phyloP scores from a whole-genome alignment of 2,113 vertebrate genomes.

The Pithys albifrons region DNA sequence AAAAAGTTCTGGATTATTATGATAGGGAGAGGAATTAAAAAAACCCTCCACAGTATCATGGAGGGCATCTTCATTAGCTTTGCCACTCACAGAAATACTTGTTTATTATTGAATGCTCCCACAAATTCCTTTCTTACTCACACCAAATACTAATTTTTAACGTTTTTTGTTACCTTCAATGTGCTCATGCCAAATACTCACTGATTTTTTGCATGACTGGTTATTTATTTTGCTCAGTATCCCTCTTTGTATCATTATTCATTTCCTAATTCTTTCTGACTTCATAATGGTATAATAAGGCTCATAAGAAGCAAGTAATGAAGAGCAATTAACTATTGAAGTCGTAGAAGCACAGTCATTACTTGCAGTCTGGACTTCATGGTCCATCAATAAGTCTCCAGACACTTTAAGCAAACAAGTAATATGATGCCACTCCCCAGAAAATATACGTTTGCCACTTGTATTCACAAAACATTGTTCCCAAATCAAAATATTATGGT shows the following conservation, averaged over 20 bases:
- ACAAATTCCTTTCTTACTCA: neutral
- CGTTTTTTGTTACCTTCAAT: neutral
- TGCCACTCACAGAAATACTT: neutral
- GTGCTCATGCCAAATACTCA: neutral
- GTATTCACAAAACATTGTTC: neutral
- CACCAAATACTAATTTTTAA: neutral
- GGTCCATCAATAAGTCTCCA: neutral
- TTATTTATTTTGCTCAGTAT: neutral
- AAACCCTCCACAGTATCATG: neutral
- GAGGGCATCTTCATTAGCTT: neutral
- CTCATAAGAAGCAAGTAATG: conserved; percentile 22
- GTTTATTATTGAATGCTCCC: neutral
- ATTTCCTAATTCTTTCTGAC: conserved; percentile 10
- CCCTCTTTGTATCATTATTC: neutral
- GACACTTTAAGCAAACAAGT: neutral
- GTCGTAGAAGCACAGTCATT: neutral
- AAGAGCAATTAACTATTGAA: neutral
- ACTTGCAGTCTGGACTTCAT: neutral
- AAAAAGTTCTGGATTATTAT: neutral
- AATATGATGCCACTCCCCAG: neutral
- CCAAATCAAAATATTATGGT: neutral
- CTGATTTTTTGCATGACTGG: neutral
- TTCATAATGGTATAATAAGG: conserved; percentile 11
- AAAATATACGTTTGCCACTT: neutral
- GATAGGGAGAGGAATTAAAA: neutral